Evolutionary conservation across 2,888 invertebrate genomes (phyloP).

Genomic region (Plusia festucae): DNA sequence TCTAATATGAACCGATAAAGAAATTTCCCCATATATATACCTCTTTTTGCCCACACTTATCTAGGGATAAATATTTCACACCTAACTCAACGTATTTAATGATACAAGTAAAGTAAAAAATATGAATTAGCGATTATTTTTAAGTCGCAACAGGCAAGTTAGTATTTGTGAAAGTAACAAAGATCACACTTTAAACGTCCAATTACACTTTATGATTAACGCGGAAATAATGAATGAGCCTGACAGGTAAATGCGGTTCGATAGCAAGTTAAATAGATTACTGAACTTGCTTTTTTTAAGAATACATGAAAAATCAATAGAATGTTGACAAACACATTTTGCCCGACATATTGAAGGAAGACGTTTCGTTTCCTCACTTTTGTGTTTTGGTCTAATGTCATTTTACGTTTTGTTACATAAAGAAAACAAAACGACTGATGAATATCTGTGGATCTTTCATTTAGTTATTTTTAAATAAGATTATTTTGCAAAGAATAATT

Average conservation of each 20-base stretch:
- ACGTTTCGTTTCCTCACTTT: constrained; percentile 55
- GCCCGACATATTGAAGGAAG: constrained; percentile 68
- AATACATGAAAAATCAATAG: constrained; percentile 72
- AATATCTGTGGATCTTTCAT: too few species aligned
- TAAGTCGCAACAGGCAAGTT: constrained; percentile 32
- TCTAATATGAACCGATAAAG: constrained; percentile 46
- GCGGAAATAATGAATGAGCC: constrained; percentile 5
- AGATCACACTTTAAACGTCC: constrained; percentile 23
- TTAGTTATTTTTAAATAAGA: too few species aligned
- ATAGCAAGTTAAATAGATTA: constrained; percentile 27
- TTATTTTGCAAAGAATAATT: too few species aligned
- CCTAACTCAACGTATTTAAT: constrained; percentile 5
- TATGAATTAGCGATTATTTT: constrained; percentile 24
- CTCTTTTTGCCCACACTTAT: constrained; percentile 17
- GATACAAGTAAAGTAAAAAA: constrained; percentile 19
- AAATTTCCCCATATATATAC: constrained; percentile 23
- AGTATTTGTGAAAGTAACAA: constrained; percentile 49
- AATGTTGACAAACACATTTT: constrained; percentile 84
- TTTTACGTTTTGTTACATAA: constrained; percentile 34
- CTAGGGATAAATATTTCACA: constrained; percentile 17
- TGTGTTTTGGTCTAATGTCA: constrained; percentile 5
- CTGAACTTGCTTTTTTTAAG: constrained; percentile 30
- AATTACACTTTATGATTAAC: constrained; percentile 27
- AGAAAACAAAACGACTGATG: too few species aligned
- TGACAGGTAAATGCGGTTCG: constrained; percentile 19